Percentiles rank a stretch among this genome's conserved stretches.
These are phyloP conservation scores for Hydractinia echinata DNA, from an alignment of 30 jellyfish, hydroid and myxozoan species.

Conservation along the genomic window DNA sequence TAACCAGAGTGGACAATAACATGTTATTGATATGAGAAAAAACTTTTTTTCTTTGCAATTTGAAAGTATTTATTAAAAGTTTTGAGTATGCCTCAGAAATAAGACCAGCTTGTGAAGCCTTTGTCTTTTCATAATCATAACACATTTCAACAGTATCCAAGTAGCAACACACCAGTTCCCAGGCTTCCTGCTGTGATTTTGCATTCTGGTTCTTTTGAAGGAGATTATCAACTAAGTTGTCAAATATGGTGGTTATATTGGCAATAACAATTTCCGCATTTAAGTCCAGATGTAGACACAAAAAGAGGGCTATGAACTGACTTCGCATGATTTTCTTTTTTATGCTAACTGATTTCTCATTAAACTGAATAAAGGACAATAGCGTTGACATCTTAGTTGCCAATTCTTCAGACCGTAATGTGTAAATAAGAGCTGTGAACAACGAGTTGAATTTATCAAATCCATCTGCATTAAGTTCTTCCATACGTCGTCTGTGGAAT, in stretches of 20 bases:
- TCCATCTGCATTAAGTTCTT: constrained; percentile 56
- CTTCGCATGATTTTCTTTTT: constrained; percentile 22
- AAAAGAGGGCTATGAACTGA: constrained; percentile 44
- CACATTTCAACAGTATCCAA: constrained; percentile 16
- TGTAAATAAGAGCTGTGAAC: constrained; percentile 40
- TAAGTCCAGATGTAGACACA: constrained; percentile 37
- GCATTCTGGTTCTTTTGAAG: not conserved
- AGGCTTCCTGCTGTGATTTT: not conserved
- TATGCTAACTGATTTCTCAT: constrained; percentile 27
- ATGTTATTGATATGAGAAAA: not conserved
- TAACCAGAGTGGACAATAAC: not conserved
- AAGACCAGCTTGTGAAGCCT: not conserved
- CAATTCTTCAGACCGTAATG: constrained; percentile 40
- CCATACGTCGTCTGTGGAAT: constrained; percentile 77
- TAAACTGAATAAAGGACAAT: constrained; percentile 30
- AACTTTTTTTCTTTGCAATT: constrained; percentile 6
- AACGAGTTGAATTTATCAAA: constrained; percentile 46
- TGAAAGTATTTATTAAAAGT: not conserved
- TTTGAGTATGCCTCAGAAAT: not conserved
- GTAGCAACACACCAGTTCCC: constrained; percentile 21
- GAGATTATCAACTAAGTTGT: not conserved
- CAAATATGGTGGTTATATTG: not conserved
- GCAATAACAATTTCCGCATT: not conserved
- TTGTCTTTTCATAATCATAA: not conserved
- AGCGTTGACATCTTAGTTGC: constrained; percentile 48